Evolutionary conservation across 2,797 vertebrate species (phyloP).

Genomic region (Urosaurus nigricauda): DNA sequence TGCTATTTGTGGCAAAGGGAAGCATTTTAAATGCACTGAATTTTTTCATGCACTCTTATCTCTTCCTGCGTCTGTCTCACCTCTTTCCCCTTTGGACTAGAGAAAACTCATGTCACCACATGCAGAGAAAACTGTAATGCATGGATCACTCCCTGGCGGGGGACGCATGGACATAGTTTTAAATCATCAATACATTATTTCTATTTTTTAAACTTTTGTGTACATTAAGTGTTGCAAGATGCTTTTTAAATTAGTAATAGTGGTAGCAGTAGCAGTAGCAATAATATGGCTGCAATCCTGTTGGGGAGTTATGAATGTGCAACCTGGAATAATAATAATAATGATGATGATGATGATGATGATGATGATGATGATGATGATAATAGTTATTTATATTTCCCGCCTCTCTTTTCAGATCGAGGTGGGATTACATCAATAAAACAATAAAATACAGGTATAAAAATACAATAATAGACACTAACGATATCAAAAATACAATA

Average conservation of each 20-base stretch:
- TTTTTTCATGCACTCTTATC: not conserved
- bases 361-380: too few species aligned
- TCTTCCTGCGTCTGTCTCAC: conserved; percentile 18
- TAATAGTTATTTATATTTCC: too few species aligned
- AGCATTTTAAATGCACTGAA: not conserved
- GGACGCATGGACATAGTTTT: not conserved
- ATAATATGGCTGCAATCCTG: too few species aligned
- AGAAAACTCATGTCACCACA: not conserved
- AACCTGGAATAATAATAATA: too few species aligned
- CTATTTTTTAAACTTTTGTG: not conserved
- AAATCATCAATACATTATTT: not conserved
- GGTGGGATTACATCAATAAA: too few species aligned
- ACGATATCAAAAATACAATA: too few species aligned
- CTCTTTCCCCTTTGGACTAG: not conserved
- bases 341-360: too few species aligned
- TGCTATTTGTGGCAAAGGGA: conserved; percentile 14
- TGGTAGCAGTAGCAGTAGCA: not conserved
- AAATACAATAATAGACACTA: too few species aligned
- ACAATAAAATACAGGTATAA: too few species aligned
- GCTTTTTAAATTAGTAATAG: not conserved
- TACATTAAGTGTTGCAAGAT: not conserved
- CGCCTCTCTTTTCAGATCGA: too few species aligned
- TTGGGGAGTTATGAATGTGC: too few species aligned
- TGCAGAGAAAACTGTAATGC: not conserved
- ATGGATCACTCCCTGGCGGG: not conserved